phyloP scores from a whole-genome alignment of 2,888 invertebrate genomes.

The Leuctra nigra region DNA sequence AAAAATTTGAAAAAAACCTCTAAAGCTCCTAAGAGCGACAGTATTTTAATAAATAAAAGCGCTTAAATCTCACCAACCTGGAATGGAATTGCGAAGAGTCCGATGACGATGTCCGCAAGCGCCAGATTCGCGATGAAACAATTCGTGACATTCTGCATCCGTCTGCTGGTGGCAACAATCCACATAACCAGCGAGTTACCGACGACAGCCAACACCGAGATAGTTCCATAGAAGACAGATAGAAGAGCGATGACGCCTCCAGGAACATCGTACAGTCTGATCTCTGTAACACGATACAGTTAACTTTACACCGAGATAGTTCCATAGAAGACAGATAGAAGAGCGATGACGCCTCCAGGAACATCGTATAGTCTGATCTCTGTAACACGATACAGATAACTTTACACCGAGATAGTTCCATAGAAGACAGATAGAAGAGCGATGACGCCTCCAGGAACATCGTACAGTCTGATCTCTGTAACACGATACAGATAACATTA shows the following conservation, averaged over 20 bases:
- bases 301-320: background rate
- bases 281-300: background rate
- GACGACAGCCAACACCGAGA: slow-evolving; percentile 71
- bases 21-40: too few species aligned
- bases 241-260: slow-evolving; percentile 64
- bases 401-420: slow-evolving; percentile 72
- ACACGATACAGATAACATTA: too few species aligned
- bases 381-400: too few species aligned
- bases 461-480: slow-evolving; percentile 47
- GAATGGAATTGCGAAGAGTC: slow-evolving; percentile 79
- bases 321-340: background rate
- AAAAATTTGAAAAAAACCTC: too few species aligned
- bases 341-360: background rate
- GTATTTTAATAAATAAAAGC: background rate
- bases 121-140: slow-evolving; percentile 83
- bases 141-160: slow-evolving; percentile 80
- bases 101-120: slow-evolving; percentile 78
- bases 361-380: background rate
- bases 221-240: slow-evolving; percentile 72
- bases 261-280: slow-evolving; percentile 63
- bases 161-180: slow-evolving; percentile 68
- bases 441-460: slow-evolving; percentile 66
- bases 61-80: slow-evolving; percentile 42
- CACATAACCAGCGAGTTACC: slow-evolving; percentile 82
- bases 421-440: slow-evolving; percentile 70